Evolutionary conservation across 2,888 invertebrate genomes (phyloP), one percentile per base, ranked within the genome.

Genomic region (Pemphredon lugubris): DNA sequence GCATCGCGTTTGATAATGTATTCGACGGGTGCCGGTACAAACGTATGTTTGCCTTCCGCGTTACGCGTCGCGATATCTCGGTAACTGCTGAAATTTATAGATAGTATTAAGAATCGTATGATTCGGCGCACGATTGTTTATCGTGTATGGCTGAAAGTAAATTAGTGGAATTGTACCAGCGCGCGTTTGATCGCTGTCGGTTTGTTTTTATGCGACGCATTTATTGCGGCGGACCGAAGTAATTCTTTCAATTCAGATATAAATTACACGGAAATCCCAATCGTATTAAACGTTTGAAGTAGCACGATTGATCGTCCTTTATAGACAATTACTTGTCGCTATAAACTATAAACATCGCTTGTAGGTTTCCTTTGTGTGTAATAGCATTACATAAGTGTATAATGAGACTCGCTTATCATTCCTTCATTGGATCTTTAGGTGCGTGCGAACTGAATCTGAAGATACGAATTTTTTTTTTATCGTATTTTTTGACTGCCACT

Each of bases 201-300:
- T 40, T 18, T 40, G 16, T 16, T 40, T 14, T 16, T 16, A 16
- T 16, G 9, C 18, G 2, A 40, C 6, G 5, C 2, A 40, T 6
- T 2, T 16, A 16, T 7, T 4, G 40, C 4, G 16, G 4, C 14
- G 11, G 5, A 16, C 16, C 4, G 16, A 42, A 42, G 20, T 2
- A 42, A 42, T 16, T 1, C 11, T 45, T 45, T 9, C 14, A 21
- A 7, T n/a, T 21, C 14, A 14, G 11, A 40, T 16, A 16, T 3
- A 21, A 45, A 21, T 42, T 23, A 23, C 18, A 14, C 14, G 51
- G 42, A 40, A 54, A 54, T 53, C 30, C 32, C 58, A 77, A 77
- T 76, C 66, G 69, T 69, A 58, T 66, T 45, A 75, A 50, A 51
- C 40, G 44, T 54, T 9, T 20, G 48, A 60, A 45, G 34, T 61